Base-by-base conservation (phyloP, 2,797 vertebrate genomes). In the Manis crassicaudata region DNA sequence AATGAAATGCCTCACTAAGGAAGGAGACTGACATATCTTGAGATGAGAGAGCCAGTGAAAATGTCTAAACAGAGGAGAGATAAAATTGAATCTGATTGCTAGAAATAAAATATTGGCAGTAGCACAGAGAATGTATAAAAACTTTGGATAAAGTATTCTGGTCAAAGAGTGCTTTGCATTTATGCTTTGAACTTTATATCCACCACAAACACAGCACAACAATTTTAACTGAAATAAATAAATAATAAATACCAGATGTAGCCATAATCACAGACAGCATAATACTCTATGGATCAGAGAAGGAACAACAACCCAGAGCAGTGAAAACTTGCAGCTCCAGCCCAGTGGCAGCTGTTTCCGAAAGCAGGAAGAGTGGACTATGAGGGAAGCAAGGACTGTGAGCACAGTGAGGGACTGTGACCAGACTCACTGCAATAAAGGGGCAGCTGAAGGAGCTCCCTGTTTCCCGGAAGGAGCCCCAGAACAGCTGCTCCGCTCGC, bases 181-280 rank as follows among this genome's bases (percentile, higher is more conserved):
- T 25, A 52, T 73, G 50, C 21, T 72, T 73, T 72, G 40, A 91
- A 94, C 54, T 67, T 63, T 17, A 62, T 6, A 52, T 76, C 17
- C 12, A 63, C 13, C 32, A n/a, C 20, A 70, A 82, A 17, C 23
- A 90, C 13, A 84, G 56, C 6, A 70, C 27, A 50, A 37, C 60
- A 72, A 63, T 46, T 68, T 72, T 68, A 27, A 56, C 70, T 93
- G 43, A 82, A 70, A 63, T 82, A 80, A 95, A 94, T 92, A 94
- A 63, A 68, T 37, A 85, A 82, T 80, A 94, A 96, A 40, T 60
- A 52, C 9, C 43, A 89, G 50, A 52, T 25, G 17, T 54, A 62
- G 29, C 23, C 46, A 90, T 0, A 40, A 50, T 95, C 25, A 76
- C 79, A 77, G 46, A 8, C 56, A 93, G 91, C 72, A 56, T 20